A percentile compares a stretch with the other conserved stretches of the same genome.
Evolutionary conservation across 2,888 invertebrate species (phyloP).

Genomic region (Ceramica pisi): DNA sequence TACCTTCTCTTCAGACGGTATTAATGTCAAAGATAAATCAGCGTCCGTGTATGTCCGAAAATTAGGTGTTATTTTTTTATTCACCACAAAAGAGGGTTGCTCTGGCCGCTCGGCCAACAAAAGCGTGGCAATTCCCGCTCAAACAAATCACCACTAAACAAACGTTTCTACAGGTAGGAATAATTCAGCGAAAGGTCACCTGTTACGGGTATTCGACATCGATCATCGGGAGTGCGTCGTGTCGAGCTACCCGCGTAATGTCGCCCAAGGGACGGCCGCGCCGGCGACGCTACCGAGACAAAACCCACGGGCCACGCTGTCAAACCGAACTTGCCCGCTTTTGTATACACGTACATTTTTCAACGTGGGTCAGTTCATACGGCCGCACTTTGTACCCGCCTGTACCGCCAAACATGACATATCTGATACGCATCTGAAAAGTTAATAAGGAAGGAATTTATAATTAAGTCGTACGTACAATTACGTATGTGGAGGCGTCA

Average conservation of each 20-base stretch:
- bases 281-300: conserved; percentile 82
- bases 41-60: conserved; percentile 66
- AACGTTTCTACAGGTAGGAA: conserved; percentile 89
- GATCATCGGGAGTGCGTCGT: conserved; percentile 89
- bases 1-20: conserved; percentile 68
- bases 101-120: conserved; percentile 73
- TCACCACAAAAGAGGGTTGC: conserved; percentile 75
- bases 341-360: conserved; percentile 80
- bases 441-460: conserved; percentile 84
- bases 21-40: conserved; percentile 75
- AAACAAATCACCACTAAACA: conserved; percentile 90
- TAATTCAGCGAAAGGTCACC: conserved; percentile 90
- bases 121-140: conserved; percentile 83
- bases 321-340: conserved; percentile 82
- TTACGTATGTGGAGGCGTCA: conserved; percentile 73
- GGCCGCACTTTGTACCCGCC: conserved; percentile 66
- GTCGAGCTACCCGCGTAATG: conserved; percentile 88
- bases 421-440: conserved; percentile 80
- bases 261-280: conserved; percentile 84
- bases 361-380: conserved; percentile 75
- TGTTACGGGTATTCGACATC: conserved; percentile 89
- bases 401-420: conserved; percentile 69
- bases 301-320: conserved; percentile 82
- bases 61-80: conserved; percentile 74
- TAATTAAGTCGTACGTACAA: conserved; percentile 80